phyloP scores from a whole-genome alignment of 2,888 invertebrate species.

The Ephialtes manifestator region DNA sequence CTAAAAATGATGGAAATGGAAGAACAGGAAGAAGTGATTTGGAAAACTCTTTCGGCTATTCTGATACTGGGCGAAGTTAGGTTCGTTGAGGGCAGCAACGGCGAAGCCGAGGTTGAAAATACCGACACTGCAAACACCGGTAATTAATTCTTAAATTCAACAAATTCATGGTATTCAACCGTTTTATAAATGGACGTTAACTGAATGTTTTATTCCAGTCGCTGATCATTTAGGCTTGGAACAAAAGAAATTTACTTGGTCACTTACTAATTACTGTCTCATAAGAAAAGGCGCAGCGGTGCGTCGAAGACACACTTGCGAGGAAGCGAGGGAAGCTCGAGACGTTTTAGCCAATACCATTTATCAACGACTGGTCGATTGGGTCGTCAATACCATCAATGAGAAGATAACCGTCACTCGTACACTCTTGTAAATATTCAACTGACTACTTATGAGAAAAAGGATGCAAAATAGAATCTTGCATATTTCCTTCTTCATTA shows the following conservation, averaged over 20 bases:
- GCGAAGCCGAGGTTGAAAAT: constrained; percentile 91
- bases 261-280: constrained; percentile 94
- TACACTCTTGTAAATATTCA: constrained; percentile 93
- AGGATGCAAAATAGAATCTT: no score
- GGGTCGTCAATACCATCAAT: constrained; percentile 95
- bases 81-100: constrained; percentile 90
- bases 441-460: no score
- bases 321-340: constrained; percentile 94
- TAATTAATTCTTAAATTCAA: constrained; percentile 71
- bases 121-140: constrained; percentile 89
- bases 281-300: constrained; percentile 92
- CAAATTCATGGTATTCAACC: background rate
- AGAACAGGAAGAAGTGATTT: constrained; percentile 90
- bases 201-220: constrained; percentile 85
- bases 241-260: constrained; percentile 94
- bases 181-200: background rate
- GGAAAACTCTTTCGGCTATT: constrained; percentile 91
- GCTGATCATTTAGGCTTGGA: constrained; percentile 92
- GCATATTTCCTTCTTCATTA: no score
- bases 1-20: constrained; percentile 91
- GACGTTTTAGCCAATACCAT: constrained; percentile 95
- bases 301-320: constrained; percentile 90
- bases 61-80: constrained; percentile 93
- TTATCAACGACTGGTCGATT: constrained; percentile 95
- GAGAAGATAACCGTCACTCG: constrained; percentile 93